Conservation (phyloP, 2,113 vertebrate genomes). For the Chamaetylas fuelleborni region DNA sequence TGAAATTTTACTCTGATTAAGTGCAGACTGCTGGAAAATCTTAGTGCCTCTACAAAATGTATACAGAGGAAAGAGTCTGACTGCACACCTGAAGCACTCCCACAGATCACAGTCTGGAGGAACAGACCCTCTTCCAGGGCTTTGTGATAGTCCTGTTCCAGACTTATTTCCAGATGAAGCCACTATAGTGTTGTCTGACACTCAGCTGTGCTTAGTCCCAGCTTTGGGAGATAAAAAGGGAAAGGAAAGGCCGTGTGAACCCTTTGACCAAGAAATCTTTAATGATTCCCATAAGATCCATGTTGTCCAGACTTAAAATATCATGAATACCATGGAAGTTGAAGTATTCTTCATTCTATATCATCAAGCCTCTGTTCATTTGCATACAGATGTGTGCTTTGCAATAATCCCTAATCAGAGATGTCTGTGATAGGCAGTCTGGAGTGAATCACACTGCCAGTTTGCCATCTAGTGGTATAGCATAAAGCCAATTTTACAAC, state of each 20-base stretch:
- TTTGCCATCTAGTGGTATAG: slow-evolving; percentile 61
- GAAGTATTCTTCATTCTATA: not conserved
- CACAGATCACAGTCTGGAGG: not conserved
- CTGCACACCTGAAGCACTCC: not conserved
- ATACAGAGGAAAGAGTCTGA: not conserved
- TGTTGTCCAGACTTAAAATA: not conserved
- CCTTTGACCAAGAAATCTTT: not conserved
- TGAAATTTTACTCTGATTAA: not conserved
- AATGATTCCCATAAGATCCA: not conserved
- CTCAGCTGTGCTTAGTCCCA: not conserved
- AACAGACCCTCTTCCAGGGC: not conserved
- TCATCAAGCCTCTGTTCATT: not conserved
- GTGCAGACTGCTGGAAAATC: not conserved
- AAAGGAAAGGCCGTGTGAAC: not conserved
- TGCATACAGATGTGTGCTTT: not conserved
- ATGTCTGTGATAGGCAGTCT: not conserved
- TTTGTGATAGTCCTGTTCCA: not conserved
- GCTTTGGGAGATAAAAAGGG: not conserved
- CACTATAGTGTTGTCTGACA: not conserved
- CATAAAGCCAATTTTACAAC: not conserved
- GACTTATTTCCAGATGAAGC: not conserved
- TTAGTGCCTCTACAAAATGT: not conserved
- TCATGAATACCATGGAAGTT: not conserved
- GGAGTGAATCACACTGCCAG: not conserved
- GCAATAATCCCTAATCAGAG: not conserved